These are phyloP conservation scores for Hyposoter dolosus DNA, from an alignment of 2,888 invertebrate genomes.

Conservation along the genomic window DNA sequence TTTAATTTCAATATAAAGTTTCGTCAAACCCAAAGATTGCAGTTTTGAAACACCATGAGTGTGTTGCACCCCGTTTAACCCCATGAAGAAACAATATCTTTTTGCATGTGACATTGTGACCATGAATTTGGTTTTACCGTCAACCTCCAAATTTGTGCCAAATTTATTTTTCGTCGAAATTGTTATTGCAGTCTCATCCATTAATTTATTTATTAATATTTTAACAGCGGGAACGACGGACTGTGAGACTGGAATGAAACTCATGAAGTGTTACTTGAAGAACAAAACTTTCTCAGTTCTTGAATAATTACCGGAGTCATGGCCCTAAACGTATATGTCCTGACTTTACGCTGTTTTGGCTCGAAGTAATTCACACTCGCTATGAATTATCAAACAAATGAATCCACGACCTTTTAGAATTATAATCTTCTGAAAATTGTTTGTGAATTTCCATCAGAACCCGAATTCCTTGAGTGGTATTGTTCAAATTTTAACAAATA, in stretches of 20 bases:
- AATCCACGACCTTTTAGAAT: not conserved
- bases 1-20: not conserved
- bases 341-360: not conserved
- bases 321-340: not conserved
- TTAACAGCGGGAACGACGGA: conserved; percentile 58
- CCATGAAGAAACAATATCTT: too few species aligned
- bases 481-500: not conserved
- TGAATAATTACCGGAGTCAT: conserved; percentile 20
- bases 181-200: not conserved
- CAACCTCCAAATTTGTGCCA: not conserved
- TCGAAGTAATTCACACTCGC: not conserved
- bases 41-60: too few species aligned
- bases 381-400: not conserved
- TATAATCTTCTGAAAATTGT: not conserved
- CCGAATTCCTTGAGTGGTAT: not conserved
- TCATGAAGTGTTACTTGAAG: conserved; percentile 69
- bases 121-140: not conserved
- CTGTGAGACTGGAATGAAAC: conserved; percentile 64
- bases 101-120: not conserved
- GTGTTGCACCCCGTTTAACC: too few species aligned
- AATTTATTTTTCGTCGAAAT: not conserved
- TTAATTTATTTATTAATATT: not conserved
- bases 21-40: too few species aligned
- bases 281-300: conserved; percentile 54
- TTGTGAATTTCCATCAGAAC: not conserved